Percentiles rank a stretch among this genome's conserved stretches.
Conservation (phyloP, 2,113 vertebrate genomes). For the Microcebus lehilahytsara region DNA sequence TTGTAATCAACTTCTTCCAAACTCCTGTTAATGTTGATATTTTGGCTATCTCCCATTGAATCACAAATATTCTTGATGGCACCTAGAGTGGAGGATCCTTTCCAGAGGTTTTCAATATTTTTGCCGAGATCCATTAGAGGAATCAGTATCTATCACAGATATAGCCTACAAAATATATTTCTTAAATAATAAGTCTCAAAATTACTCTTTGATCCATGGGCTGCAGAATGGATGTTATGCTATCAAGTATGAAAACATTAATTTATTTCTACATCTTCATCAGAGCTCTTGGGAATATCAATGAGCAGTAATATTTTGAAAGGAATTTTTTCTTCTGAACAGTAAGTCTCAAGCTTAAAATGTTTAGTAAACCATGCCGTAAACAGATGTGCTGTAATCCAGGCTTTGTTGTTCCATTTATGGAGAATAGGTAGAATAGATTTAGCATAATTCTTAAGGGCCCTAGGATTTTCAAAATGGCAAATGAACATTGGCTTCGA, state of each 20-base stretch:
- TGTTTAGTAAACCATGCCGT: neutral
- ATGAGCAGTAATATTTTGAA: neutral
- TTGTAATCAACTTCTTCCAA: too few species aligned
- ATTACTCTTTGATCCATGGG: neutral
- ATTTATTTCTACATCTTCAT: neutral
- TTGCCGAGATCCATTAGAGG: too few species aligned
- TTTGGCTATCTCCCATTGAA: too few species aligned
- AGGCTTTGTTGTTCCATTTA: too few species aligned
- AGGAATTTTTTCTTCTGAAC: neutral
- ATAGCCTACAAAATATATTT: neutral
- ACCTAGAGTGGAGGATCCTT: too few species aligned
- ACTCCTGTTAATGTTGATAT: too few species aligned
- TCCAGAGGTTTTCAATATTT: too few species aligned
- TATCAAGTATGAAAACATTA: neutral
- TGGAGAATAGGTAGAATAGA: too few species aligned
- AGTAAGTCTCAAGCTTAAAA: neutral
- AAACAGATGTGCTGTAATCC: neutral
- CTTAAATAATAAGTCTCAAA: neutral
- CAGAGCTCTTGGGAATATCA: neutral
- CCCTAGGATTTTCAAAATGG: neutral
- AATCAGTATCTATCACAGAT: too few species aligned
- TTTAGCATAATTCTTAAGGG: too few species aligned
- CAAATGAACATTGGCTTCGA: neutral
- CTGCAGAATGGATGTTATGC: neutral
- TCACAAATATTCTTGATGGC: too few species aligned